Base-by-base conservation (phyloP, 2,113 vertebrate species). In the Eira barbara region DNA sequence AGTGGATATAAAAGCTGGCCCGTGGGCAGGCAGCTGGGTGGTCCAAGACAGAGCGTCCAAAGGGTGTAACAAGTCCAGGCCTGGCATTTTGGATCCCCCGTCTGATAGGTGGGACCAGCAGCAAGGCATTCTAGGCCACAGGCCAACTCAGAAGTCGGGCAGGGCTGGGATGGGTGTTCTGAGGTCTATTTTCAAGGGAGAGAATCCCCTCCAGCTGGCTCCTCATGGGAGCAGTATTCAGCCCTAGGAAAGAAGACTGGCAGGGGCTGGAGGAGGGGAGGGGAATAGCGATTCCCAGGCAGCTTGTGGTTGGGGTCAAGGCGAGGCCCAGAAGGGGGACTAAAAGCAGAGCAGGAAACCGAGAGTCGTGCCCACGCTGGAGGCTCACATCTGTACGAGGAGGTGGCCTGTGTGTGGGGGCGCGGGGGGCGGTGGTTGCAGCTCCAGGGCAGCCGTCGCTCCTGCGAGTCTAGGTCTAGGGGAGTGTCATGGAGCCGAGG, bases 21-120 rank as follows among this genome's bases (percentile, higher is more conserved):
- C 57, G 79, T 63, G 47, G 80, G 59, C 91, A 85, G 81, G 82
- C 73, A 95, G 90, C 96, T 97, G 97, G 98, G 96, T 98, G 97
- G 98, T 97, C 95, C 76, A 82, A 89, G 91, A 34, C 36, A 88
- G 1, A 91, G 97, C 52, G 52, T 96, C 97, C 97, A 96, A 91
- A 91, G 95, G 79, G 89, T 94, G 67, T 89, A 97, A 91, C 97
- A 96, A 97, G 98, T 95, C 97, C n/a, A 94, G 98, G 95, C 98
- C 96, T 98, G 97, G 96, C 88, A 73, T 94, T 96, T 95, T 49
- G 94, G 91, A 91, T 97, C 65, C 71, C 74, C 89, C 6, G 31
- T 94, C 94, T 95, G 63, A n/a, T 84, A 91, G 97, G 95, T 94
- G 97, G 97, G 96, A 89, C 95, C 95, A 95, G 81, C 76, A 82